These are phyloP conservation scores for Macaca nemestrina DNA, from an alignment of 2,113 vertebrate genomes.

Conservation along the genomic window DNA sequence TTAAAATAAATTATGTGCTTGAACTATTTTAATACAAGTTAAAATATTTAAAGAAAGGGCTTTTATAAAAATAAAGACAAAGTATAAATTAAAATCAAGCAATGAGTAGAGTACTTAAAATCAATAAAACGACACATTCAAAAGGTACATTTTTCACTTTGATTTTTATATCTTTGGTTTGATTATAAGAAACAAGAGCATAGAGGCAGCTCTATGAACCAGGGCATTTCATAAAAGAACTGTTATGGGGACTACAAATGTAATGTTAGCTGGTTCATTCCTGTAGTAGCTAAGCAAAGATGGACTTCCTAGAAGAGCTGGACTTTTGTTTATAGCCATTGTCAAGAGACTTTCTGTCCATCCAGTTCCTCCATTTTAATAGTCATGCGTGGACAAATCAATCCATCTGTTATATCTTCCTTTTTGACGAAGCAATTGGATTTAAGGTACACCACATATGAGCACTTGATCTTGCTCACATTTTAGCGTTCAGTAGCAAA, in stretches of 20 bases:
- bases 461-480: not conserved
- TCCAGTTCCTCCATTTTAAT: not conserved
- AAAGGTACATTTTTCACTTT: not conserved
- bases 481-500: not conserved
- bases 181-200: not conserved
- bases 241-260: no score
- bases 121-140: not conserved
- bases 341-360: not conserved
- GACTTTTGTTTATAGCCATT: not conserved
- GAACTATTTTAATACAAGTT: not conserved
- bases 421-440: not conserved
- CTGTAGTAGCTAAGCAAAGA: not conserved
- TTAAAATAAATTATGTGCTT: not conserved
- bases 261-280: not conserved
- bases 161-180: not conserved
- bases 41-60: not conserved
- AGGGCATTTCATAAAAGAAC: not conserved
- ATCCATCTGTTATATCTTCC: not conserved
- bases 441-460: not conserved
- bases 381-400: not conserved
- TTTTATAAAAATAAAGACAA: slow-evolving; percentile 7
- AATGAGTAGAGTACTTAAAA: not conserved
- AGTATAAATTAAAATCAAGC: not conserved
- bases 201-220: not conserved
- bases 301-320: not conserved